These are phyloP conservation scores for Burhinus bistriatus DNA, from an alignment of 2,113 vertebrate species.

Conservation along the genomic window DNA sequence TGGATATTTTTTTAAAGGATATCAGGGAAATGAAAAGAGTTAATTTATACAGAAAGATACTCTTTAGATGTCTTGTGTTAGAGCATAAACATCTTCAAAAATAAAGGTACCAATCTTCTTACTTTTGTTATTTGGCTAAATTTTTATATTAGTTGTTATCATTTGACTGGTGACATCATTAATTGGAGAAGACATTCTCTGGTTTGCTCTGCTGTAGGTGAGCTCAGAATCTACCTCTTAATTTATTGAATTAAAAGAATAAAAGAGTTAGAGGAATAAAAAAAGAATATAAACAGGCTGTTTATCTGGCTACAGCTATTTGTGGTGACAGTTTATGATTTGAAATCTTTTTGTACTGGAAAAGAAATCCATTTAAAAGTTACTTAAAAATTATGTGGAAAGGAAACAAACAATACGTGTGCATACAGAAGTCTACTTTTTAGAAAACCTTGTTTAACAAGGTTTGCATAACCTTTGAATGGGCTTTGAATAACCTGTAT, in stretches of 20 bases:
- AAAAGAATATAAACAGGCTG: not conserved
- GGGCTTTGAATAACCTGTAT: not conserved
- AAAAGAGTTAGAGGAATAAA: not conserved
- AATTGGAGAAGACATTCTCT: not conserved
- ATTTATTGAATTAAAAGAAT: not conserved
- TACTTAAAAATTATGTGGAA: not conserved
- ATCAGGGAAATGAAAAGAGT: not conserved
- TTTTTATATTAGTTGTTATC: not conserved
- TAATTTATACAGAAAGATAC: not conserved
- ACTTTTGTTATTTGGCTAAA: not conserved
- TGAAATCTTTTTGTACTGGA: not conserved
- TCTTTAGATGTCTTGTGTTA: not conserved
- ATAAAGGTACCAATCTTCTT: not conserved
- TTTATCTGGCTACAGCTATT: not conserved
- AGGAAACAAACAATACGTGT: not conserved
- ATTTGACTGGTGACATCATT: not conserved
- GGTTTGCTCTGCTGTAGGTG: not conserved
- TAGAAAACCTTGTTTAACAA: not conserved
- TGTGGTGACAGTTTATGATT: not conserved
- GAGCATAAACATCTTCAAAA: not conserved
- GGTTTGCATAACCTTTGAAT: no score
- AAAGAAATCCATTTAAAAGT: not conserved
- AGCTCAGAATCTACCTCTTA: not conserved
- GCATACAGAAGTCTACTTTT: not conserved
- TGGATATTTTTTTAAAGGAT: not conserved